These are phyloP conservation scores for Todiramphus chloris DNA, from an alignment of 2,113 vertebrate genomes.

Conservation along the genomic window DNA sequence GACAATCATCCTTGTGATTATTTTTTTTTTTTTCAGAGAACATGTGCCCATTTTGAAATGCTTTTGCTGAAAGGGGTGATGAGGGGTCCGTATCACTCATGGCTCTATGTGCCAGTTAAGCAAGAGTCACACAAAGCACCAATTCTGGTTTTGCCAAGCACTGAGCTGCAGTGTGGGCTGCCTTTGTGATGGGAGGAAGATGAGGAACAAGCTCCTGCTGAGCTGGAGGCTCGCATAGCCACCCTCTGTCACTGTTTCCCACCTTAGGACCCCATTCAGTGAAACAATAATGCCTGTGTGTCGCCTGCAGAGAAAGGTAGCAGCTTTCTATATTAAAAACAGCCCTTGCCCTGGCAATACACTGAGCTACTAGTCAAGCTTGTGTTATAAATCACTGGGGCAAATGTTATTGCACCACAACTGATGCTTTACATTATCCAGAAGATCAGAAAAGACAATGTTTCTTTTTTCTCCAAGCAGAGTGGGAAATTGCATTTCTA, in stretches of 20 bases:
- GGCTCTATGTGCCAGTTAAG: not conserved
- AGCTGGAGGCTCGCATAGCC: not conserved
- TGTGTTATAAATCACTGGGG: not conserved
- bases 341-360: not conserved
- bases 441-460: not conserved
- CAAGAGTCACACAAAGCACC: not conserved
- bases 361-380: not conserved
- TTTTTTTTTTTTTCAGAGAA: conserved; percentile 1
- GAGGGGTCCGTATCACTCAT: not conserved
- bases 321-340: not conserved
- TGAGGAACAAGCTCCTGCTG: not conserved
- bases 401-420: not conserved
- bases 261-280: not conserved
- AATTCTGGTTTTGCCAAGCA: not conserved
- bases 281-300: not conserved
- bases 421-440: not conserved
- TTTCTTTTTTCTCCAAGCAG: not conserved
- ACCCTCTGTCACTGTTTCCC: not conserved
- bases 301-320: not conserved
- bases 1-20: conserved; percentile 66
- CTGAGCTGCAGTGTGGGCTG: not conserved
- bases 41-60: not conserved
- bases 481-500: not conserved
- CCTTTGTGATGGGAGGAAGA: not conserved
- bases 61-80: not conserved